Conservation (phyloP, 2,113 vertebrate genomes). For the Nicator chloris region DNA sequence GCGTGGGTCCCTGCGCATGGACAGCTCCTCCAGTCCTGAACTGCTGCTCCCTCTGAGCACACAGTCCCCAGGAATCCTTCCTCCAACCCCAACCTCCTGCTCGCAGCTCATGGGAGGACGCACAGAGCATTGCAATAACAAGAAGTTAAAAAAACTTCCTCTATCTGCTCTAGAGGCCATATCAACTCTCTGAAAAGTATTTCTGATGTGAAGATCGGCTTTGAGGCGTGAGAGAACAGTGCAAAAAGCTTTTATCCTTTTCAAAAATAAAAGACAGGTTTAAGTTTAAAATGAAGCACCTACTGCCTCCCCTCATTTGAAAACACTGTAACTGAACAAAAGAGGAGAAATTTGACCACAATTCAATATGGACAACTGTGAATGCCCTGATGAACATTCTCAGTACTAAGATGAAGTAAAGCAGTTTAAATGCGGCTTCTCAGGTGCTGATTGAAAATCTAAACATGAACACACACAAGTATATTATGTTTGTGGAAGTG, state of each 20-base stretch:
- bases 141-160: not conserved
- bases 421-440: not conserved
- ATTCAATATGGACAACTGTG: not conserved
- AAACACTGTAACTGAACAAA: not conserved
- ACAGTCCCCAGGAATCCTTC: accelerated
- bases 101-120: not conserved
- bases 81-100: not conserved
- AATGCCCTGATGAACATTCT: not conserved
- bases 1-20: accelerated
- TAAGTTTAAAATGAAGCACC: not conserved
- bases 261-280: not conserved
- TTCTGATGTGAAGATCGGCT: not conserved
- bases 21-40: not conserved
- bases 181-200: not conserved
- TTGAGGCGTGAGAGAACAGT: not conserved
- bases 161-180: not conserved
- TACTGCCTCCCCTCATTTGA: not conserved
- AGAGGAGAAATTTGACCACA: not conserved
- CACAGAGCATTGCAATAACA: not conserved
- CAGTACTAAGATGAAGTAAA: not conserved
- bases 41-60: not conserved
- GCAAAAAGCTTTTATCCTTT: not conserved
- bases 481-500: not conserved
- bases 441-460: not conserved
- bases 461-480: not conserved